phyloP scores from a whole-genome alignment of 2,888 invertebrate genomes.

The Caradrina clavipalpis region DNA sequence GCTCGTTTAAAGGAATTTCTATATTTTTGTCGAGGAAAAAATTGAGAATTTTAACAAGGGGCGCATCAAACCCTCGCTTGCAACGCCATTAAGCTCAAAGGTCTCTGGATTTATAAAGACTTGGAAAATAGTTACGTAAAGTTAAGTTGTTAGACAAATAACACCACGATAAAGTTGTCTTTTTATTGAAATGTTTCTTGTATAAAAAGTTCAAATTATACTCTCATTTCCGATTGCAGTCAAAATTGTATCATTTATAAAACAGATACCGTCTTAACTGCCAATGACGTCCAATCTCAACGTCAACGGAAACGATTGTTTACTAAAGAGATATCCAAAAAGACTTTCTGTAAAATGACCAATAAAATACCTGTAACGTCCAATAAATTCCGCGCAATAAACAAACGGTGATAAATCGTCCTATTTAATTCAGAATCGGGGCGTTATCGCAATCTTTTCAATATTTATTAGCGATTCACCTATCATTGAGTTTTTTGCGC shows the following conservation, averaged over 20 bases:
- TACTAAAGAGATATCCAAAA: conserved; percentile 43
- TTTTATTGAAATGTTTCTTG: conserved; percentile 7
- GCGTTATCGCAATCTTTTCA: conserved; percentile 61
- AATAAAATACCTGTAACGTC: conserved; percentile 51
- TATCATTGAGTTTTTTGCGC: conserved; percentile 62
- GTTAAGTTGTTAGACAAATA: conserved; percentile 25
- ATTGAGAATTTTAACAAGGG: conserved; percentile 63
- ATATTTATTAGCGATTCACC: conserved; percentile 66
- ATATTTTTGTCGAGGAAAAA: conserved; percentile 65
- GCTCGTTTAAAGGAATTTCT: conserved; percentile 73
- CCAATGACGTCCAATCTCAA: conserved; percentile 39
- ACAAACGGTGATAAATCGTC: conserved; percentile 55
- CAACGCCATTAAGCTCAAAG: conserved; percentile 35
- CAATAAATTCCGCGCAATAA: conserved; percentile 56
- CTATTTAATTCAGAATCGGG: conserved; percentile 52
- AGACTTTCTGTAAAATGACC: conserved; percentile 36
- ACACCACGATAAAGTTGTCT: background rate
- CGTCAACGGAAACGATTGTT: conserved; percentile 59
- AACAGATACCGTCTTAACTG: conserved; percentile 43
- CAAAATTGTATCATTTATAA: conserved; percentile 42
- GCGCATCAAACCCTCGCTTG: conserved; percentile 51
- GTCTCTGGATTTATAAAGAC: conserved; percentile 46
- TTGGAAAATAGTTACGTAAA: conserved; percentile 29
- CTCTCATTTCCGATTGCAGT: conserved; percentile 40
- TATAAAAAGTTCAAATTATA: conserved; percentile 17